Conservation (phyloP, 1,140 invertebrate species). For the Sycobia sp. region DNA sequence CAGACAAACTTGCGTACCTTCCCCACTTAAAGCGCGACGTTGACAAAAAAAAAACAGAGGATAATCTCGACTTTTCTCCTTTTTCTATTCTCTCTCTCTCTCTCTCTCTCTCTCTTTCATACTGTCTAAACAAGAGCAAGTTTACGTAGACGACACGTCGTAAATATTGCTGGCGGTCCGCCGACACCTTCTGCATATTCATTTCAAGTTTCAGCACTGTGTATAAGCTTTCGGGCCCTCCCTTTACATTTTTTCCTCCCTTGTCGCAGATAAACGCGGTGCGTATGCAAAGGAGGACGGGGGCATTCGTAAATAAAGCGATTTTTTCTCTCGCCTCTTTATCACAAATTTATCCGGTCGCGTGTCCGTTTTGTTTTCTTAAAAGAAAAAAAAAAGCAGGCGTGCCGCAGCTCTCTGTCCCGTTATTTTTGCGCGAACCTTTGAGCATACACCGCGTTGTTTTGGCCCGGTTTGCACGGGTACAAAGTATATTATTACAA, state of each 20-base stretch:
- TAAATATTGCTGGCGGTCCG: slow-evolving; percentile 4
- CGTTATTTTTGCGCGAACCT: background rate
- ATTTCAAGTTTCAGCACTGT: no score
- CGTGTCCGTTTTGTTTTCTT: background rate
- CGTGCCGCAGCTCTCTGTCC: no score
- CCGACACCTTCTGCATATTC: slow-evolving; percentile 8
- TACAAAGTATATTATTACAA: background rate
- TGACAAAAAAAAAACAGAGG: background rate
- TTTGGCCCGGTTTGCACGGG: background rate
- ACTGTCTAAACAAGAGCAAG: no score
- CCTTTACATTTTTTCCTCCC: no score
- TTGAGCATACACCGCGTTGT: background rate
- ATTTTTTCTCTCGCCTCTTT: background rate
- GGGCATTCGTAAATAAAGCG: slow-evolving; percentile 5
- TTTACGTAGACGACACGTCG: background rate
- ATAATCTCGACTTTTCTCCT: background rate
- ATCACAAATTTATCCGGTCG: background rate
- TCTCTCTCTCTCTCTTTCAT: no score
- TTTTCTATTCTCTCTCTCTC: no score
- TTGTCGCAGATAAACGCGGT: no score
- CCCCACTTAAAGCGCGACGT: no score
- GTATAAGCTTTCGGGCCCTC: background rate
- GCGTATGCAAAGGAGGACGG: background rate
- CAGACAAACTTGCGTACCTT: no score
- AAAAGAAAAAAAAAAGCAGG: no score